Percentiles rank a stretch among this genome's conserved stretches.
phyloP scores from a whole-genome alignment of 2,888 invertebrate genomes.

The Nasonovia ribisnigri region DNA sequence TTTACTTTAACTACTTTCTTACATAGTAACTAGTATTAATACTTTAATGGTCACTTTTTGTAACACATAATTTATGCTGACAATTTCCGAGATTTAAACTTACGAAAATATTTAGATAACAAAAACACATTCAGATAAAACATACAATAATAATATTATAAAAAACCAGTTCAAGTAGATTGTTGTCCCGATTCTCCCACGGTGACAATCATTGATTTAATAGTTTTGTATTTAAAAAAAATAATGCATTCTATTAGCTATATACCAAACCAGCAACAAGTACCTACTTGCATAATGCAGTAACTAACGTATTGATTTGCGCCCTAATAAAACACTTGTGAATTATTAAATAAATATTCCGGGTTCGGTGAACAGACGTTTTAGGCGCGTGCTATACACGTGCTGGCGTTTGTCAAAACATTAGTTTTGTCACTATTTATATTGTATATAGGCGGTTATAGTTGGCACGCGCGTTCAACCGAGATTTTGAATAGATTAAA shows the following conservation, averaged over 20 bases:
- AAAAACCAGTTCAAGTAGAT: slow-evolving; percentile 22
- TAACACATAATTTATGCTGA: background rate
- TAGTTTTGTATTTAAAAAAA: slow-evolving; percentile 48
- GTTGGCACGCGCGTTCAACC: slow-evolving; percentile 40
- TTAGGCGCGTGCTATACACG: slow-evolving; percentile 49
- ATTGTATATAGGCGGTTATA: background rate
- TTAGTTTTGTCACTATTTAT: slow-evolving; percentile 42
- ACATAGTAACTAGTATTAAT: background rate
- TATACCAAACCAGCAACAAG: slow-evolving; percentile 42
- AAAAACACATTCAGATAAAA: slow-evolving; percentile 11
- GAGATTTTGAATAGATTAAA: slow-evolving; percentile 43
- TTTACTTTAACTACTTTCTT: background rate
- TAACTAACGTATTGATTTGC: slow-evolving; percentile 52
- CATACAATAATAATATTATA: background rate
- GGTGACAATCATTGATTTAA: slow-evolving; percentile 34
- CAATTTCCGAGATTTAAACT: background rate
- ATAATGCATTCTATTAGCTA: slow-evolving; percentile 56
- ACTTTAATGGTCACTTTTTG: background rate
- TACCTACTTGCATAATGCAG: slow-evolving; percentile 27
- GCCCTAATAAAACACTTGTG: slow-evolving; percentile 42
- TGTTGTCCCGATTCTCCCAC: slow-evolving; percentile 41
- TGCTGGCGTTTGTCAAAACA: slow-evolving; percentile 57
- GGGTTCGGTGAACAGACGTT: slow-evolving; percentile 46
- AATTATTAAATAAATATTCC: slow-evolving; percentile 61
- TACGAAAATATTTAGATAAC: slow-evolving; percentile 33